These are phyloP conservation scores for Zeuzera pyrina DNA, from an alignment of 2,888 invertebrate genomes.

Conservation along the genomic window DNA sequence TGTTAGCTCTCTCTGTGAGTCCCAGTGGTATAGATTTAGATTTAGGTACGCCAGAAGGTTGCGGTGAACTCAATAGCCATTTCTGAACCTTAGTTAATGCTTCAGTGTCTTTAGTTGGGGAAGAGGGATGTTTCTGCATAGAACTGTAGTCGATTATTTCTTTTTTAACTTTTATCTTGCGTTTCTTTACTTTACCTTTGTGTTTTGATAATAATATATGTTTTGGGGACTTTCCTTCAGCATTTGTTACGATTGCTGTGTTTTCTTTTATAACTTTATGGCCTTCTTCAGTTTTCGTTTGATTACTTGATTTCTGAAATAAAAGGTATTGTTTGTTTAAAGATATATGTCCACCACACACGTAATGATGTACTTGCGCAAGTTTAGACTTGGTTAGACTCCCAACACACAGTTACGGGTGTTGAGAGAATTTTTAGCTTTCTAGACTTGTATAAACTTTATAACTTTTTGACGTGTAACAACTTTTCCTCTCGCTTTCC, in stretches of 20 bases:
- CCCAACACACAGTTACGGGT: no score
- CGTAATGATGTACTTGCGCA: background rate
- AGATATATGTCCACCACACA: no score
- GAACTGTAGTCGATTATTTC: constrained; percentile 87
- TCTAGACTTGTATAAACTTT: no score
- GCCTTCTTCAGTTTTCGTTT: constrained; percentile 44
- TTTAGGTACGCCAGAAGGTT: constrained; percentile 77
- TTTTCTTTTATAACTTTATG: constrained; percentile 56
- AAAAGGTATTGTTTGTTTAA: constrained; percentile 4
- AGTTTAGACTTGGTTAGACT: no score
- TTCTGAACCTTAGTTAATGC: constrained; percentile 85
- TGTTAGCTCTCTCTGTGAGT: constrained; percentile 69
- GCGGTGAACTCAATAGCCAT: constrained; percentile 85
- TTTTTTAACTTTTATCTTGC: constrained; percentile 75
- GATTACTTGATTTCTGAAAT: constrained; percentile 49
- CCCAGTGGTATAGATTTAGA: constrained; percentile 89
- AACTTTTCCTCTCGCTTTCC: no score
- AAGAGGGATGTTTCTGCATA: constrained; percentile 73
- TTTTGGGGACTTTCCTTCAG: constrained; percentile 72
- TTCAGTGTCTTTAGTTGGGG: constrained; percentile 71
- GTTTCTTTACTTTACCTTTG: constrained; percentile 62
- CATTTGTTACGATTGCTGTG: constrained; percentile 53
- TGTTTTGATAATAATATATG: constrained; percentile 66
- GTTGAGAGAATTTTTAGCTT: no score
- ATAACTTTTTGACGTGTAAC: no score